Conservation (phyloP, 1,140 invertebrate species). For the Drosophila neocordata region DNA sequence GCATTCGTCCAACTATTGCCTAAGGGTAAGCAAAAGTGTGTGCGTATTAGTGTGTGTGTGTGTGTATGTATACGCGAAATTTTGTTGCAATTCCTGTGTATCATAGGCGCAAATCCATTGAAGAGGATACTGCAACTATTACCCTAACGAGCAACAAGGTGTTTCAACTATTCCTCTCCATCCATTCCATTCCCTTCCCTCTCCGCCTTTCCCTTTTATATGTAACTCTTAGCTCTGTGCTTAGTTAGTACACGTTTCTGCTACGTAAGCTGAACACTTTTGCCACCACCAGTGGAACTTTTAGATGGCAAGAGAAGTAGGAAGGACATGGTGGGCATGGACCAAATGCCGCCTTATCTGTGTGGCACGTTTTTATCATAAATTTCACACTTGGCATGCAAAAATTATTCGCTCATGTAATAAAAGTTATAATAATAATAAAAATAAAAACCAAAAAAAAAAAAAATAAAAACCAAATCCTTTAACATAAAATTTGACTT, state of each 20-base stretch:
- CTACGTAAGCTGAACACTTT: constrained; percentile 18
- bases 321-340: too few relatives aligned
- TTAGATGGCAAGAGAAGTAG: not conserved
- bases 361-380: constrained; percentile 75
- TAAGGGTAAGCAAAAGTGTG: not conserved
- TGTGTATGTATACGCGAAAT: not conserved
- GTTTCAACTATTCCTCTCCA: constrained; percentile 28
- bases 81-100: constrained; percentile 12
- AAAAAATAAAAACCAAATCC: not conserved
- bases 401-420: constrained; percentile 26
- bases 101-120: constrained; percentile 43
- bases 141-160: constrained; percentile 70
- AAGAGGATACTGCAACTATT: constrained; percentile 49
- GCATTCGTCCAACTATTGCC: constrained; percentile 3
- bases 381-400: constrained; percentile 74
- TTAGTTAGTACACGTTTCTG: constrained; percentile 14
- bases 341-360: constrained; percentile 54
- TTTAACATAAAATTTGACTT: constrained; percentile 17
- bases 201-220: too few relatives aligned
- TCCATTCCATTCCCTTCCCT: too few relatives aligned
- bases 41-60: not conserved
- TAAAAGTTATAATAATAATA: not conserved
- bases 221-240: not conserved
- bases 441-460: constrained; percentile 2
- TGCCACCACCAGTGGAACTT: constrained; percentile 10